Evolutionary conservation across 2,797 vertebrate genomes (phyloP), one percentile per base, ranked within the genome.

Genomic region (Malurus splendens): DNA sequence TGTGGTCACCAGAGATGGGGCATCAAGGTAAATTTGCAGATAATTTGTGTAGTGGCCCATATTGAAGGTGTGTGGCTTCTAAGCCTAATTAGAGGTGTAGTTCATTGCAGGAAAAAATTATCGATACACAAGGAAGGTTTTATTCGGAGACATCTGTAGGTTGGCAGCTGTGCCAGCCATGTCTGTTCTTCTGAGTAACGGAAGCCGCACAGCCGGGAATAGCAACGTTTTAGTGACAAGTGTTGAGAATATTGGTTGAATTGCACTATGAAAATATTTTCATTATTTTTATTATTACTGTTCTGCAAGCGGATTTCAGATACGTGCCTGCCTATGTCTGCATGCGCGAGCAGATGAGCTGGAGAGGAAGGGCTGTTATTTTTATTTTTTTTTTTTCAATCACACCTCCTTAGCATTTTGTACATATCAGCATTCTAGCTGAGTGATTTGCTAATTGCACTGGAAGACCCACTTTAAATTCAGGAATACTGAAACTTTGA

Each of bases 141-240:
- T 94, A 95, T 94, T 95, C 18, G 2, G 93, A 94, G 93, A 93
- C 95, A 96, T 95, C 94, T 95, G 94, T 95, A 96, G 66, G 91
- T 78, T 95, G 95, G 93, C 95, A 96, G 93, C 91, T 96, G 95
- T 92, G 94, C 92, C 93, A 93, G 66, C 89, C 92, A 81, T 95
- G 72, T 83, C 94, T 92, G 65, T 76, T 93, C 89, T 79, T 90
- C 80, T 93, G 44, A 87, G 86, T 62, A 92, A 91, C 48, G 32
- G 93, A 95, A 95, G 79, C 87, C 38, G 14, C 44, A 28, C 88
- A 92, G 87, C 72, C 82, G 3, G 79, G 86, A 86, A 89, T 55
- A 92, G 79, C 81, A 32, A 72, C 44, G 38, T 66, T 94, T 86
- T 80, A 77, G 87, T 90, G 93, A 92, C 86, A 81, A 95, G 92